phyloP scores from a whole-genome alignment of 2,888 invertebrate species.

The Subacronicta megacephala region DNA sequence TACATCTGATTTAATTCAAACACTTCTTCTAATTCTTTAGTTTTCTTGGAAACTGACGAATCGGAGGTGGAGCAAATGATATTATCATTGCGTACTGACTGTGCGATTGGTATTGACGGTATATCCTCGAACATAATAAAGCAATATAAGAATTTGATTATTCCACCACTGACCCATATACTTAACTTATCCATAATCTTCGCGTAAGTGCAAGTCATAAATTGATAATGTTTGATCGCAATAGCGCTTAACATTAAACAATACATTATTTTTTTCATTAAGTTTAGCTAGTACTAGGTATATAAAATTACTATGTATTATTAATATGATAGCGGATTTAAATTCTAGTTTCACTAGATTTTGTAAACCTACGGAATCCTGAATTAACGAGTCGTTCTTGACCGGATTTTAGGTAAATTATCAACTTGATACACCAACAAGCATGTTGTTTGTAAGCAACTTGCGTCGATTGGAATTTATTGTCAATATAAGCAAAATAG shows the following conservation, averaged over 20 bases:
- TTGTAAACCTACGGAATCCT: constrained; percentile 7
- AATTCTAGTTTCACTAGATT: too few species aligned
- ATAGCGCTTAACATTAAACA: too few species aligned
- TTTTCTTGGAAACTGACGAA: neutral
- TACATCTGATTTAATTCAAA: neutral
- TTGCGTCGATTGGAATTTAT: constrained; percentile 31
- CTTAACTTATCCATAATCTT: too few species aligned
- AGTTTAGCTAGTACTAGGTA: too few species aligned
- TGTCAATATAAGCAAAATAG: constrained; percentile 38
- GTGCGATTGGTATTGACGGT: neutral
- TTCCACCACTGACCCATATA: neutral
- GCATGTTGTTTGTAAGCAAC: constrained; percentile 26
- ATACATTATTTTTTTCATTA: too few species aligned
- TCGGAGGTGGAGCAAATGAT: neutral
- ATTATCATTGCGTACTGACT: neutral
- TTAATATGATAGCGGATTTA: too few species aligned
- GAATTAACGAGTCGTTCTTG: neutral
- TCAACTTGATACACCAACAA: constrained; percentile 2
- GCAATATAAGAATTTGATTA: neutral
- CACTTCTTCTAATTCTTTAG: neutral
- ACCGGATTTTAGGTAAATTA: neutral
- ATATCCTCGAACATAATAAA: neutral
- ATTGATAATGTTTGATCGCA: too few species aligned
- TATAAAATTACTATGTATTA: too few species aligned
- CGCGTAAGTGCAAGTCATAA: too few species aligned